Evolutionary conservation across 2,797 vertebrate genomes (phyloP), one percentile per base, ranked within the genome.

Genomic region (Hipposideros larvatus): DNA sequence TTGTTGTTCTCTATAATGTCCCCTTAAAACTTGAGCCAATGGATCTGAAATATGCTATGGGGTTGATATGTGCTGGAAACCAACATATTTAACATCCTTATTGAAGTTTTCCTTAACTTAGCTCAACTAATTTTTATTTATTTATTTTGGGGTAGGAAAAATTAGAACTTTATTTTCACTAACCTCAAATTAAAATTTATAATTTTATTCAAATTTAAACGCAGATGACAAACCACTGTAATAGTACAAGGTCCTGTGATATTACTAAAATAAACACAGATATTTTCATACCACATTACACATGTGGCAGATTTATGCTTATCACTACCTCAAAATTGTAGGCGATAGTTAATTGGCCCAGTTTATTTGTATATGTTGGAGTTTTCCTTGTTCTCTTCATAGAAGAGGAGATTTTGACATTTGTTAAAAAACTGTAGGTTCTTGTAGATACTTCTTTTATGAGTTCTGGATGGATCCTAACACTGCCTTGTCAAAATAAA

Each of bases 381-480:
- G 11, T 51, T 87, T 83, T 68, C 68, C 26, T 90, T 14, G 66
- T 87, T 92, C 11, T 89, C 89, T 80, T 84, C 57, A 61, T 31
- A 77, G 46, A 85, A 51, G 21, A 88, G 13, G 6, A 7, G 55
- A 65, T 86, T 95, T 77, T 83, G 22, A 90, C 9, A 88, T 61
- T 94, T 78, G 43, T 87, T 90, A 34, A 41, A 63, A 93, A 95
- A 37, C 14, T 43, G 3, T 93, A 87, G 57, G 28, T 68, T 93
- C 68, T 85, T 78, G 3, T 26, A 80, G n/a, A 10, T 73, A 59
- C 66, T 78, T 88, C 24, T 51, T 84, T 37, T 71, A 41, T 65
- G 43, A 92, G 85, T 87, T 85, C 59, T 91, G 31, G 18, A 18
- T 34, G 16, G 37, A 88, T 34, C 6, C 34, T 74, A 94, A 86